Conservation (phyloP, 1,140 invertebrate genomes). For the Helicoverpa zea region DNA sequence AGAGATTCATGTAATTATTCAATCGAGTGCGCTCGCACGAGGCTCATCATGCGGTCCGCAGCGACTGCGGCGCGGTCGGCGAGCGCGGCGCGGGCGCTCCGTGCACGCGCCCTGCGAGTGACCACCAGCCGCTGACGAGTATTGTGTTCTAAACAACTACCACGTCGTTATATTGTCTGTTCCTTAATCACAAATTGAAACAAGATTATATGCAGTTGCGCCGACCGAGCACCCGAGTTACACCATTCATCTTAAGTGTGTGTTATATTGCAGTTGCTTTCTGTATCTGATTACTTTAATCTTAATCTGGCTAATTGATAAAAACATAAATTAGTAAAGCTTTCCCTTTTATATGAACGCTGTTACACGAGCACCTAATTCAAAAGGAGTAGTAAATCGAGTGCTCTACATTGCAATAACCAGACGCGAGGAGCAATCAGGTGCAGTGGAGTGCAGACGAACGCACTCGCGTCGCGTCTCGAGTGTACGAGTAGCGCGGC, state of each 20-base stretch:
- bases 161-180: constrained; percentile 28
- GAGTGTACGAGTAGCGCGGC: neutral
- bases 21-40: constrained; percentile 79
- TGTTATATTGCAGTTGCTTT: neutral
- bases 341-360: neutral
- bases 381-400: neutral
- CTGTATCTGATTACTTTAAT: neutral
- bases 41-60: constrained; percentile 32
- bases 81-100: constrained; percentile 5
- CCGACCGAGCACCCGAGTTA: neutral
- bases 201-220: neutral
- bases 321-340: neutral
- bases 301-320: neutral
- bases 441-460: constrained; percentile 35
- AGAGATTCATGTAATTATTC: constrained; percentile 78
- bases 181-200: constrained; percentile 25
- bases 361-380: neutral
- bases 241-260: neutral
- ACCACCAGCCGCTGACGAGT: constrained; percentile 25
- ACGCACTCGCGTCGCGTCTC: constrained; percentile 14
- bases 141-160: constrained; percentile 27
- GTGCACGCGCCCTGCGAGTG: constrained; percentile 70
- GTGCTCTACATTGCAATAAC: constrained; percentile 13
- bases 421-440: constrained; percentile 15
- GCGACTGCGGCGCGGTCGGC: neutral